Percentiles rank a stretch among this genome's conserved stretches.
Conservation (phyloP, 2,113 vertebrate genomes). For the Merops nubicus region DNA sequence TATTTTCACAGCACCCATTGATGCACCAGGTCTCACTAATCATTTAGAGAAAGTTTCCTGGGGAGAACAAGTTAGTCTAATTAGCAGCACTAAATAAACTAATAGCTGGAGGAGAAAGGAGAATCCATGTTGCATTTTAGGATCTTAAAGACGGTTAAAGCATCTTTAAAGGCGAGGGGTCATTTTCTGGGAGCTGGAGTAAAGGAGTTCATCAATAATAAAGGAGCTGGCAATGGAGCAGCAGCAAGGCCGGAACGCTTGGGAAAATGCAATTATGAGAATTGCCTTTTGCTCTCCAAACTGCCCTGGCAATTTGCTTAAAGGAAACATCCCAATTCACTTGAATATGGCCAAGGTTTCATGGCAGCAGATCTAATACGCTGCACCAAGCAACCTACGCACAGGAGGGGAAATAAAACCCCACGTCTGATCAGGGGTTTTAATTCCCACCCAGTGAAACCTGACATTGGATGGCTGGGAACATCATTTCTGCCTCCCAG, state of each 20-base stretch:
- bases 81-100: slow-evolving; percentile 12
- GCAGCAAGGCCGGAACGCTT: background rate
- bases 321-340: background rate
- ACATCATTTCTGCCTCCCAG: background rate
- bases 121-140: background rate
- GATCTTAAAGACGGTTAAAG: background rate
- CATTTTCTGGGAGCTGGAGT: background rate
- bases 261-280: slow-evolving; percentile 31
- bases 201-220: background rate
- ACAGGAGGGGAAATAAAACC: background rate
- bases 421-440: background rate
- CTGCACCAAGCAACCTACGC: background rate
- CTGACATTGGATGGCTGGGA: background rate
- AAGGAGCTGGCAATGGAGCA: background rate
- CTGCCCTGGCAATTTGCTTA: background rate
- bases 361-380: background rate
- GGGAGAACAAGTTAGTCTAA: background rate
- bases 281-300: background rate
- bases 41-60: accelerated
- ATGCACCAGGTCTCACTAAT: background rate
- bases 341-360: background rate
- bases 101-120: background rate
- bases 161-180: background rate
- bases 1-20: background rate
- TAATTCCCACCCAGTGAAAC: background rate